Evolutionary conservation across 2,113 vertebrate genomes (phyloP).

Genomic region (Notothenia rossii): DNA sequence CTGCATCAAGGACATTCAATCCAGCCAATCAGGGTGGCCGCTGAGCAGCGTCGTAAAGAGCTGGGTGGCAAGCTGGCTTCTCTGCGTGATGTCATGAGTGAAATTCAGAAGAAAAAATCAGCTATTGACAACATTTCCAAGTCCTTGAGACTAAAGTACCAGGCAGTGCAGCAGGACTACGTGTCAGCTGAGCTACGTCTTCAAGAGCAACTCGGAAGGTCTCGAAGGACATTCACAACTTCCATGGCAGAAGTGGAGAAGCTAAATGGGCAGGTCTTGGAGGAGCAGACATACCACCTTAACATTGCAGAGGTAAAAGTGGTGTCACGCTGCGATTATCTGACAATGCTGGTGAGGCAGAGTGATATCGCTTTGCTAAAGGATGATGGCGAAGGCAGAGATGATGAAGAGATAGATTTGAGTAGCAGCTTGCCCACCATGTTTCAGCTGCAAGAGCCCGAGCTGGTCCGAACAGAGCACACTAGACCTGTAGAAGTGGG

Average conservation of each 20-base stretch:
- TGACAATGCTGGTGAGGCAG: conserved; percentile 94
- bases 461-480: conserved; percentile 89
- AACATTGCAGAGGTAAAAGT: conserved; percentile 96
- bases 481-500: conserved; percentile 89
- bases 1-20: conserved; percentile 87
- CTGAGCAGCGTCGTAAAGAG: conserved; percentile 90
- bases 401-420: conserved; percentile 90
- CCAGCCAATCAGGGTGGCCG: conserved; percentile 88
- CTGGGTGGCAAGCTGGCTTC: conserved; percentile 86
- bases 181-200: conserved; percentile 89
- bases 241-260: conserved; percentile 93
- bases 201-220: conserved; percentile 92
- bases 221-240: conserved; percentile 89
- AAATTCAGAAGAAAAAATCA: conserved; percentile 91
- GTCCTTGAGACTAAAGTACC: conserved; percentile 89
- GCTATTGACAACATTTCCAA: conserved; percentile 90
- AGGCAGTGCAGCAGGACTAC: conserved; percentile 93
- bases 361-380: conserved; percentile 92
- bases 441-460: conserved; percentile 92
- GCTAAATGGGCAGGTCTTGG: conserved; percentile 90
- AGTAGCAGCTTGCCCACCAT: conserved; percentile 86
- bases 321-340: conserved; percentile 95
- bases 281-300: conserved; percentile 94
- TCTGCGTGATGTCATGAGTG: conserved; percentile 88
- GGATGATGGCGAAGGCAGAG: conserved; percentile 78